phyloP scores from a whole-genome alignment of 2,113 vertebrate genomes.

The Etia nguti region DNA sequence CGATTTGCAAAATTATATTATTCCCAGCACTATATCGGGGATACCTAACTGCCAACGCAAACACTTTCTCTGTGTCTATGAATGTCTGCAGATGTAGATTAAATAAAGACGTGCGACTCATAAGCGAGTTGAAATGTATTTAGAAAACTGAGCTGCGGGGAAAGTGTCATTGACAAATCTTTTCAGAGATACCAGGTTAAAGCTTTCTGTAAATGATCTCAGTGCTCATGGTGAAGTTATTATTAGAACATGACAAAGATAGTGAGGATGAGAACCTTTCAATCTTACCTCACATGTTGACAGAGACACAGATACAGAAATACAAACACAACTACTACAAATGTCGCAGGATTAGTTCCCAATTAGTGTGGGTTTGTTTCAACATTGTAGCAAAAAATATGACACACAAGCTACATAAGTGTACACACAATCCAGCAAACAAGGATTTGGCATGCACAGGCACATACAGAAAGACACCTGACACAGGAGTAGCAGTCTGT shows the following conservation, averaged over 20 bases:
- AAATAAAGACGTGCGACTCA: background rate
- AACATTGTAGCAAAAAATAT: background rate
- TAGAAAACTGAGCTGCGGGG: background rate
- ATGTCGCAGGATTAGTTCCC: background rate
- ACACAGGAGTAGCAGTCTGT: conserved; percentile 27
- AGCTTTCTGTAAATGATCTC: background rate
- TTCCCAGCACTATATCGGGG: background rate
- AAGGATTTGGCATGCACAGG: background rate
- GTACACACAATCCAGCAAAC: background rate
- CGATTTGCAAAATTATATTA: background rate
- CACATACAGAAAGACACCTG: conserved; percentile 30
- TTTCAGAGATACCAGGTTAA: background rate
- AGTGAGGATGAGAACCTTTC: conserved; percentile 16
- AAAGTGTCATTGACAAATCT: background rate
- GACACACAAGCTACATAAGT: background rate
- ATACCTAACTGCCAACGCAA: rapidly evolving
- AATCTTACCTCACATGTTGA: background rate
- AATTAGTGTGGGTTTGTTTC: background rate
- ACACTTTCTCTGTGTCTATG: background rate
- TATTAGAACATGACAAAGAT: conserved; percentile 52
- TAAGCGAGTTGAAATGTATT: background rate
- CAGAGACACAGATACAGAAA: background rate
- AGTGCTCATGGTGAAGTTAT: conserved; percentile 40
- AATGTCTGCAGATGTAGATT: background rate
- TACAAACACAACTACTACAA: background rate